These are phyloP conservation scores for Punctoribates punctum DNA, from an alignment of 2,888 invertebrate species.

Conservation along the genomic window DNA sequence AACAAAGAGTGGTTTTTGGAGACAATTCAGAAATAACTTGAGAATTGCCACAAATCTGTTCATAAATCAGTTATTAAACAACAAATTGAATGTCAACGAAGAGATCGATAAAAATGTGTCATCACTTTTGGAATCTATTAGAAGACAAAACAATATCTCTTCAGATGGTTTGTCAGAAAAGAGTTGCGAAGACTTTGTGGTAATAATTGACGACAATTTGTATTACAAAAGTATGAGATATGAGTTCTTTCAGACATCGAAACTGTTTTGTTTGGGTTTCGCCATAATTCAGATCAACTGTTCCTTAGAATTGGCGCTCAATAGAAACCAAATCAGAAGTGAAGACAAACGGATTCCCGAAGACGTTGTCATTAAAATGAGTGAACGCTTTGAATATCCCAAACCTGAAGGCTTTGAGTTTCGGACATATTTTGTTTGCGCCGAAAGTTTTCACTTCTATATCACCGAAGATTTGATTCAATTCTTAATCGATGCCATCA, in stretches of 20 bases:
- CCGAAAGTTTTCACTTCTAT: not conserved
- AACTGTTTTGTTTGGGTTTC: not conserved
- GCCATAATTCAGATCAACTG: slow-evolving; percentile 1
- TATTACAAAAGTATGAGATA: slow-evolving; percentile 17
- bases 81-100: not conserved
- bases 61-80: not conserved
- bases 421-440: not conserved
- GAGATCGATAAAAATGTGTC: not conserved
- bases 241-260: not conserved
- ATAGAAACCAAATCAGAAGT: not conserved
- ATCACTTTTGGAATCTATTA: not conserved
- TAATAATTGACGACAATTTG: slow-evolving; percentile 4
- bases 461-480: not conserved
- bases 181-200: not conserved
- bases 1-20: not conserved
- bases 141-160: not conserved
- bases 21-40: not conserved
- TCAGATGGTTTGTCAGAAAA: not conserved
- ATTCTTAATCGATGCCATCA: slow-evolving; percentile 1
- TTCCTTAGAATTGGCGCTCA: not conserved
- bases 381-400: slow-evolving; percentile 8
- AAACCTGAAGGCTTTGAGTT: not conserved
- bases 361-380: not conserved
- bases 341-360: not conserved
- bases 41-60: not conserved